phyloP scores from a whole-genome alignment of 2,888 invertebrate genomes.

The Drosophila borborema region DNA sequence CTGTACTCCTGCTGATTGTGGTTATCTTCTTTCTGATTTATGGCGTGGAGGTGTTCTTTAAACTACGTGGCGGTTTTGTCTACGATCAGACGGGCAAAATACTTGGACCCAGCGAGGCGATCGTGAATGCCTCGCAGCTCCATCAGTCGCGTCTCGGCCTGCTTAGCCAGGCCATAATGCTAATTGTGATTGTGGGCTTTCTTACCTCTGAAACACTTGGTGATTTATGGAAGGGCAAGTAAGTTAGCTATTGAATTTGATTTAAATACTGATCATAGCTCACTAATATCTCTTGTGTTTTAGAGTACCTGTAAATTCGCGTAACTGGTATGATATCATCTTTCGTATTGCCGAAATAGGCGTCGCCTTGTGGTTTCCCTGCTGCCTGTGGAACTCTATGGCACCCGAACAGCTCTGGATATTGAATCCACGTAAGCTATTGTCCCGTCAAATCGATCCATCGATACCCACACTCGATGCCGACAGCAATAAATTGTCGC shows the following conservation, averaged over 20 bases:
- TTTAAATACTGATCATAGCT: neutral
- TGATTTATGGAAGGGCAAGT: conserved; percentile 97
- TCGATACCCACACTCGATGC: conserved; percentile 85
- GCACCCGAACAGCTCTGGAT: conserved; percentile 97
- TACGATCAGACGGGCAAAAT: conserved; percentile 90
- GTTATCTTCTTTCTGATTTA: conserved; percentile 97
- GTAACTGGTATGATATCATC: conserved; percentile 96
- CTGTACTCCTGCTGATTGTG: conserved; percentile 94
- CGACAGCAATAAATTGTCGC: conserved; percentile 83
- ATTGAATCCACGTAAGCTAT: conserved; percentile 94
- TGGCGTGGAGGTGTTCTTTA: conserved; percentile 97
- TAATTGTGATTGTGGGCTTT: conserved; percentile 95
- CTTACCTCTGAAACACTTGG: conserved; percentile 95
- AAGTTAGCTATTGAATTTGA: conserved; percentile 76
- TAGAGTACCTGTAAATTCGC: conserved; percentile 94
- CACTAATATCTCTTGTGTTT: neutral
- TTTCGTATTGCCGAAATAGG: conserved; percentile 97
- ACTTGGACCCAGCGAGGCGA: conserved; percentile 85
- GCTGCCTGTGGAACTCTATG: conserved; percentile 98
- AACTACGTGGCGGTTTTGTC: conserved; percentile 94
- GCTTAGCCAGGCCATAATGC: conserved; percentile 95
- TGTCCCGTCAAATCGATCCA: conserved; percentile 89
- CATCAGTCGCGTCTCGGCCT: conserved; percentile 96
- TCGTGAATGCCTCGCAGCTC: conserved; percentile 93
- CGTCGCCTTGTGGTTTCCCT: conserved; percentile 97